Percentiles rank a stretch among this genome's conserved stretches.
Conservation (phyloP, 2,888 invertebrate genomes). For the Empis stercorea region DNA sequence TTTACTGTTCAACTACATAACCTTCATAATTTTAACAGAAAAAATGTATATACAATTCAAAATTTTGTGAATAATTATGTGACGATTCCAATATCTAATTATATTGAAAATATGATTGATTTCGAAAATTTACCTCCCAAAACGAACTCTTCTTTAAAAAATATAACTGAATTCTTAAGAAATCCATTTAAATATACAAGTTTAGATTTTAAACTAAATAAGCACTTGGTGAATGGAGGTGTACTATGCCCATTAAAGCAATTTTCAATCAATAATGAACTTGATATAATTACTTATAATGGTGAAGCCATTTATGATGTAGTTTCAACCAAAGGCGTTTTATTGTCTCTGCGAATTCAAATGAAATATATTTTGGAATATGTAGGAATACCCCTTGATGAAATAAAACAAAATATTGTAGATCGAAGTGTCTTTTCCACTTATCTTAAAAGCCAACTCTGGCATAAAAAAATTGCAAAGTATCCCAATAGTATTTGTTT, state of each 20-base stretch:
- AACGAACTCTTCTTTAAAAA: background rate
- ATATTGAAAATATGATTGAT: background rate
- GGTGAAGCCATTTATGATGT: background rate
- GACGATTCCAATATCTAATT: background rate
- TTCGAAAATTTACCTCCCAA: background rate
- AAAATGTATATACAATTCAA: constrained; percentile 1
- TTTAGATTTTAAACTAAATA: background rate
- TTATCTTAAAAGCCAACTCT: background rate
- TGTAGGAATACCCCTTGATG: background rate
- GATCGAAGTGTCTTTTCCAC: background rate
- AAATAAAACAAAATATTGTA: background rate
- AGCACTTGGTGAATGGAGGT: background rate
- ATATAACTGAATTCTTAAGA: background rate
- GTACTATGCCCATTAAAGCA: background rate
- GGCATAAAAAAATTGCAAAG: background rate
- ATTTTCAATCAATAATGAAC: constrained; percentile 1
- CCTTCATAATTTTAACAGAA: constrained; percentile 1
- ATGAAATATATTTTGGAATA: constrained; percentile 2
- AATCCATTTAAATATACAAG: constrained; percentile 1
- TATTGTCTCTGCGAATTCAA: constrained; percentile 1
- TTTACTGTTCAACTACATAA: background rate
- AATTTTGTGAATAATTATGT: background rate
- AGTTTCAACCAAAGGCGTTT: background rate
- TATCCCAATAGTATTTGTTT: too few species aligned
- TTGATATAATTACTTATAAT: background rate